Percentiles rank a stretch among this genome's conserved stretches.
Conservation (phyloP, 2,797 vertebrate species). For the Okamejei kenojei region DNA sequence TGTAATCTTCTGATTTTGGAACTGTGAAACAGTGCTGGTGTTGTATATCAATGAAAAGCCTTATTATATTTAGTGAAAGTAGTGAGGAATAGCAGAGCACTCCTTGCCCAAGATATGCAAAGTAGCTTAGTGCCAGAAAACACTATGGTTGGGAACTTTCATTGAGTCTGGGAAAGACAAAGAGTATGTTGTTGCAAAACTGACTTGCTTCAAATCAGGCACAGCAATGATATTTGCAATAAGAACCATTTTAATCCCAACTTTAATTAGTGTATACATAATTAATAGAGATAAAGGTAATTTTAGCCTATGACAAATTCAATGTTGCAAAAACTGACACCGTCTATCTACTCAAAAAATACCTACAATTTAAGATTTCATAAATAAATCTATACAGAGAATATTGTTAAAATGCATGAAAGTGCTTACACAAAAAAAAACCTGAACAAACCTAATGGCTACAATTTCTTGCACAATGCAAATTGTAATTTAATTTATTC, state of each 20-base stretch:
- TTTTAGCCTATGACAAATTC: neutral
- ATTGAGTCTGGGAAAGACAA: slow-evolving; percentile 1
- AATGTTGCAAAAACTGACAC: neutral
- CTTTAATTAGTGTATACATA: neutral
- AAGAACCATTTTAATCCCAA: neutral
- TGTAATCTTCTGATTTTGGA: neutral
- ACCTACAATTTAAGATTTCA: neutral
- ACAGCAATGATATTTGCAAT: neutral
- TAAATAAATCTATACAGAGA: neutral
- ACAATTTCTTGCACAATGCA: neutral
- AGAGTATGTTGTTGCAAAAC: slow-evolving; percentile 3
- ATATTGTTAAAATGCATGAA: neutral
- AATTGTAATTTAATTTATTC: neutral
- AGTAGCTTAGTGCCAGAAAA: neutral
- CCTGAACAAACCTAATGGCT: neutral
- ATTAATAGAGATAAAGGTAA: neutral
- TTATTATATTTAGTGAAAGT: slow-evolving; percentile 15
- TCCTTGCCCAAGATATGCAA: slow-evolving; percentile 2
- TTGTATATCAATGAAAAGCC: slow-evolving; percentile 12
- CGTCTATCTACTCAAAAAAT: neutral
- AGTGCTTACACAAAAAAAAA: neutral
- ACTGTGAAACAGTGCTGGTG: neutral
- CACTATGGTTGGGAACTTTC: neutral
- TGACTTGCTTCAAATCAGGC: slow-evolving; percentile 6
- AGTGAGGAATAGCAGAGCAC: neutral